Evolutionary conservation across 92 coral and sea anemone genomes (phyloP).

Genomic region (Parazoanthus swiftii): DNA sequence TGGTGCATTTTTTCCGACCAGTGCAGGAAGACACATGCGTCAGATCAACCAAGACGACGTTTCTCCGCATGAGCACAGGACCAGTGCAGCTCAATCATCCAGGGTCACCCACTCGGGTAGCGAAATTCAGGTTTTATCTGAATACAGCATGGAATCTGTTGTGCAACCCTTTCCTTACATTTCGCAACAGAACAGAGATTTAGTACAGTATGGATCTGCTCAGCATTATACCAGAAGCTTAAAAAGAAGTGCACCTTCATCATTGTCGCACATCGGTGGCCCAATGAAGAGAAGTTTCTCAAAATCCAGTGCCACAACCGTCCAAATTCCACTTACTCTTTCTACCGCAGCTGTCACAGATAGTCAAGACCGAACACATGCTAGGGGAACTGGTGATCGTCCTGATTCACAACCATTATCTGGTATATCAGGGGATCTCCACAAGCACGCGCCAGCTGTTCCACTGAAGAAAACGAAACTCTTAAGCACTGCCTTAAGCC

Average conservation of each 20-base stretch:
- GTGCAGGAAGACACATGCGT: not conserved
- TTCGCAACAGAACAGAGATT: not conserved
- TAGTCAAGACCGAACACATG: conserved; percentile 2
- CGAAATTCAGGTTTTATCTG: not conserved
- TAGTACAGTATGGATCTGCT: not conserved
- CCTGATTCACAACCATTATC: not conserved
- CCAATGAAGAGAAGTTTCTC: not conserved
- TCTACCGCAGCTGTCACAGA: not conserved
- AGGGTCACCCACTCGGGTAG: not conserved
- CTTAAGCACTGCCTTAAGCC: not conserved
- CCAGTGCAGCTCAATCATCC: not conserved
- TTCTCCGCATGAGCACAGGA: not conserved
- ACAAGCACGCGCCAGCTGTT: not conserved
- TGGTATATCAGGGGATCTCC: not conserved
- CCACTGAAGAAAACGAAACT: not conserved
- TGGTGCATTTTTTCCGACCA: not conserved
- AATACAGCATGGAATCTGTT: not conserved
- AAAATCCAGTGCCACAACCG: not conserved
- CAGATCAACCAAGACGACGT: not conserved
- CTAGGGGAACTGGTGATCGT: not conserved
- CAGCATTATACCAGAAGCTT: not conserved
- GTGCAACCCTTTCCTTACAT: not conserved
- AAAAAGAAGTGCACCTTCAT: not conserved
- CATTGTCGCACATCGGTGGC: not conserved
- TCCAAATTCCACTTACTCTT: not conserved